phyloP scores from a whole-genome alignment of 2,888 invertebrate species.

The Leucophora obtusa region DNA sequence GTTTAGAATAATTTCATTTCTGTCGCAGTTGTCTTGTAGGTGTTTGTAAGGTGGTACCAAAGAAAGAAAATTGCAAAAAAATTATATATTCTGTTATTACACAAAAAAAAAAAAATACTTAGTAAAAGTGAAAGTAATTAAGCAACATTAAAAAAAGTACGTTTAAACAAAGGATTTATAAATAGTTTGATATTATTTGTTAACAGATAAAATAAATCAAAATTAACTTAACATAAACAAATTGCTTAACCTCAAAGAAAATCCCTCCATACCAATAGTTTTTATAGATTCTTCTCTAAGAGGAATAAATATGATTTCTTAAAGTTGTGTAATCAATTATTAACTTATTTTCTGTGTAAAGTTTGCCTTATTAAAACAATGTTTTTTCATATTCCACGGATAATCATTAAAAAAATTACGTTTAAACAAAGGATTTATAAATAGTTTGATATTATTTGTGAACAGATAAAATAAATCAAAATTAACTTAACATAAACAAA shows the following conservation, averaged over 20 bases:
- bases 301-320: not conserved
- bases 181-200: constrained; percentile 12
- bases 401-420: constrained; percentile 46
- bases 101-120: not conserved
- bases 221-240: constrained; percentile 9
- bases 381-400: constrained; percentile 6
- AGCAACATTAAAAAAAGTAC: constrained; percentile 37
- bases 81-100: not conserved
- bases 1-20: constrained; percentile 31
- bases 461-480: constrained; percentile 15
- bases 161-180: constrained; percentile 27
- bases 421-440: constrained; percentile 25
- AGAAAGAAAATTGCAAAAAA: constrained; percentile 12
- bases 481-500: constrained; percentile 8
- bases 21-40: constrained; percentile 46
- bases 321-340: constrained; percentile 51
- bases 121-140: constrained; percentile 48
- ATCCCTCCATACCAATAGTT: not conserved
- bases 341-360: not conserved
- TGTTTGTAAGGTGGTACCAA: constrained; percentile 39
- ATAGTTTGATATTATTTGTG: constrained; percentile 5
- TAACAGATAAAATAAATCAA: constrained; percentile 12
- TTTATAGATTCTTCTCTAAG: not conserved
- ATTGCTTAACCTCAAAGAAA: constrained; percentile 22
- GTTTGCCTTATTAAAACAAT: constrained; percentile 8